Evolutionary conservation across 2,888 invertebrate species (phyloP).

Genomic region (Sceliomorpha sp.): DNA sequence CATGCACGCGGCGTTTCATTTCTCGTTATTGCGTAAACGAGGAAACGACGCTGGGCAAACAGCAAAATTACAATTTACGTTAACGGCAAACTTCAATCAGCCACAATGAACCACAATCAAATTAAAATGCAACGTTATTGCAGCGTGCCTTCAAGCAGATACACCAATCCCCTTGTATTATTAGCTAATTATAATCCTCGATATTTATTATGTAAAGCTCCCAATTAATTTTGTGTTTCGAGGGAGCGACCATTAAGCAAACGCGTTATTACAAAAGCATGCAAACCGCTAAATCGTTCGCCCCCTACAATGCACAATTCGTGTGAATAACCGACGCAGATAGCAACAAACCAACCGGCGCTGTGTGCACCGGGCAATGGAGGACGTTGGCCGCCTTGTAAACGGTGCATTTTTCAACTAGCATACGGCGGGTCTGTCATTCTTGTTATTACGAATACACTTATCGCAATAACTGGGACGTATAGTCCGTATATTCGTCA

Average conservation of each 20-base stretch:
- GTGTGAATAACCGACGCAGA: conserved; percentile 1
- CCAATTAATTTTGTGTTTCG: conserved; percentile 33
- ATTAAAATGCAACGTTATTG: conserved; percentile 40
- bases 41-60: conserved; percentile 15
- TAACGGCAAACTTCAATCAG: conserved; percentile 28
- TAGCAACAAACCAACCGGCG: too few relatives aligned
- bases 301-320: conserved; percentile 17
- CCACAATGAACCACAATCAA: conserved; percentile 31
- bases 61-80: conserved; percentile 29
- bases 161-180: conserved; percentile 16
- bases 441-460: too few relatives aligned
- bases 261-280: conserved; percentile 30
- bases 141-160: conserved; percentile 9
- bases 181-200: conserved; percentile 28
- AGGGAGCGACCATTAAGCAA: conserved; percentile 3
- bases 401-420: too few relatives aligned
- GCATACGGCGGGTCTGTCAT: too few relatives aligned
- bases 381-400: too few relatives aligned
- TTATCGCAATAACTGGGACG: too few relatives aligned
- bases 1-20: too few relatives aligned
- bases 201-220: conserved; percentile 42
- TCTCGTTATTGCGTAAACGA: too few relatives aligned
- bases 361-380: too few relatives aligned
- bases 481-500: too few relatives aligned
- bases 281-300: conserved; percentile 25